Conservation (phyloP, 1,140 invertebrate genomes). For the Monochamus saltuarius region DNA sequence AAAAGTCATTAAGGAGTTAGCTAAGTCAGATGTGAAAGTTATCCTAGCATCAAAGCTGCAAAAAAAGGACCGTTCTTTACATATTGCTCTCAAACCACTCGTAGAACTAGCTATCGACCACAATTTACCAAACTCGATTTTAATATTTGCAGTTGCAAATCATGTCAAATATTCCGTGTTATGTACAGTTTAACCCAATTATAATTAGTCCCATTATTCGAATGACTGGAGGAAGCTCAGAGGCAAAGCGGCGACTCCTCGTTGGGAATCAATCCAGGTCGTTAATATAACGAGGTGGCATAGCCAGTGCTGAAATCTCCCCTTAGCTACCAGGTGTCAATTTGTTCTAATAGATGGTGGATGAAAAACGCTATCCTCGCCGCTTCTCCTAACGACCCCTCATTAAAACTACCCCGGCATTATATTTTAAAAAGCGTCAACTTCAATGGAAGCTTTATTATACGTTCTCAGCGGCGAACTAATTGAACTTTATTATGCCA, state of each 20-base stretch:
- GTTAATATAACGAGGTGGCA: conserved; percentile 42
- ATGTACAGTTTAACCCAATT: too few species aligned
- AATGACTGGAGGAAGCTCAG: neutral
- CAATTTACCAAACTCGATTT: too few species aligned
- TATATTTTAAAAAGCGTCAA: conserved; percentile 23
- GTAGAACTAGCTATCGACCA: too few species aligned
- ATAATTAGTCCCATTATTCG: too few species aligned
- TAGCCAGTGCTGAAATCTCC: conserved; percentile 18
- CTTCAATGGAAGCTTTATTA: conserved; percentile 18
- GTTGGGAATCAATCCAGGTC: conserved; percentile 39
- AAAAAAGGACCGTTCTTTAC: too few species aligned
- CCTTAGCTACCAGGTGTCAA: conserved; percentile 47
- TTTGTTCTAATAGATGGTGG: conserved; percentile 51
- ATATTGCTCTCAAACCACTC: too few species aligned
- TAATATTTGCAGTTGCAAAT: too few species aligned
- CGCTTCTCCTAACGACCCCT: conserved; percentile 46
- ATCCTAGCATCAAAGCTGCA: too few species aligned
- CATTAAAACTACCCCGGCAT: conserved; percentile 47
- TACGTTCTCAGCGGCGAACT: conserved; percentile 16
- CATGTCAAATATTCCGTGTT: too few species aligned
- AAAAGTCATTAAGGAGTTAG: too few species aligned
- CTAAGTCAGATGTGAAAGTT: too few species aligned
- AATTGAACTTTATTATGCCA: conserved; percentile 22
- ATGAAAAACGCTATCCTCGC: conserved; percentile 33
- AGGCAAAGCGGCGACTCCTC: conserved; percentile 19